Evolutionary conservation across 2,888 invertebrate species (phyloP).

Genomic region (Cataglyphis altisquamis): DNA sequence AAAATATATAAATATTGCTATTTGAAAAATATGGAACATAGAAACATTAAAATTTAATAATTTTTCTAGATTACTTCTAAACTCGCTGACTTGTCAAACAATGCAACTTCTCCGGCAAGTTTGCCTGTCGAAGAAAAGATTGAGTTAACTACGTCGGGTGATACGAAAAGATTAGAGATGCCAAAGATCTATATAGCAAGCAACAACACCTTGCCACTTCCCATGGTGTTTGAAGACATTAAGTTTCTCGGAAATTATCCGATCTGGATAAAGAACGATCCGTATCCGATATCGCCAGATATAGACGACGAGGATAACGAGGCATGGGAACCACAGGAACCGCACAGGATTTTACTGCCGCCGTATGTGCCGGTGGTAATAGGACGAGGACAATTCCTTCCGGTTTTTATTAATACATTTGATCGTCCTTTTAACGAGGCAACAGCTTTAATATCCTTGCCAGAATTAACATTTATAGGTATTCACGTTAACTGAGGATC

Average conservation of each 20-base stretch:
- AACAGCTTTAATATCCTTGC: background rate
- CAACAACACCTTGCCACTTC: slow-evolving; percentile 3
- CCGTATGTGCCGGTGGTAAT: slow-evolving; percentile 29
- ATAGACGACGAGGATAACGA: background rate
- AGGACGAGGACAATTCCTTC: background rate
- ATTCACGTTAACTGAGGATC: background rate
- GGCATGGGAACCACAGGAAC: slow-evolving; percentile 22
- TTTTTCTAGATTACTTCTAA: background rate
- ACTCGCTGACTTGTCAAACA: background rate
- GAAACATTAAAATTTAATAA: background rate
- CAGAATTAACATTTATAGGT: slow-evolving; percentile 15
- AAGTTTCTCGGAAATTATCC: slow-evolving; percentile 31
- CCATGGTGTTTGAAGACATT: slow-evolving; percentile 9
- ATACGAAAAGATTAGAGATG: background rate
- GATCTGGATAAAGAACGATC: slow-evolving; percentile 24
- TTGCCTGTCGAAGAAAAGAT: background rate
- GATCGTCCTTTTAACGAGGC: background rate
- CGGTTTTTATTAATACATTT: slow-evolving; percentile 1
- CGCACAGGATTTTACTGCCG: slow-evolving; percentile 39
- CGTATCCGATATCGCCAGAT: background rate
- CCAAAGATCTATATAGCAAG: slow-evolving; percentile 20
- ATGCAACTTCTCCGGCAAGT: background rate
- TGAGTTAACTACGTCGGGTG: background rate
- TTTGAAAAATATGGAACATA: background rate
- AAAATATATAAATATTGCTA: background rate